phyloP scores from a whole-genome alignment of 2,888 invertebrate species.

The Mesorhabditis belari region DNA sequence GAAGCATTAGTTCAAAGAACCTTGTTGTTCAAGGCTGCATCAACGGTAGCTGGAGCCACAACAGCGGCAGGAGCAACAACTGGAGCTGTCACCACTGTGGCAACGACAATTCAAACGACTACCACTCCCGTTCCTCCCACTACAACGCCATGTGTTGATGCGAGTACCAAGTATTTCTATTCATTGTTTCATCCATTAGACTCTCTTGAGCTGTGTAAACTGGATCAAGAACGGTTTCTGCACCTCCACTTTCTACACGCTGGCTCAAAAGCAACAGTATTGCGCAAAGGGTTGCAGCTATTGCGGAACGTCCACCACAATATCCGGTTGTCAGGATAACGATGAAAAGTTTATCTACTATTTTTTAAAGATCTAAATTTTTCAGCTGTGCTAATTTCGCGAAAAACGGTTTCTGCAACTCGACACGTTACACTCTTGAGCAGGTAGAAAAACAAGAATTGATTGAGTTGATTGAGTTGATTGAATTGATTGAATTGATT shows the following conservation, averaged over 20 bases:
- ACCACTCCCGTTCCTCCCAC: too few relatives aligned
- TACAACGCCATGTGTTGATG: neutral
- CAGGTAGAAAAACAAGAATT: neutral
- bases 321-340: too few relatives aligned
- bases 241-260: neutral
- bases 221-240: neutral
- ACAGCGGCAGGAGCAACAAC: too few relatives aligned
- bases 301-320: too few relatives aligned
- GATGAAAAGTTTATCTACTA: neutral
- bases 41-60: too few relatives aligned
- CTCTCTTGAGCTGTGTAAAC: neutral
- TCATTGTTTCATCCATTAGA: neutral
- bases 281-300: neutral
- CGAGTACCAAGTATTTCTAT: neutral
- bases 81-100: too few relatives aligned
- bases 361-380: too few relatives aligned
- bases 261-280: neutral
- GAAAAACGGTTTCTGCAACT: neutral
- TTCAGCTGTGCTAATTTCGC: neutral
- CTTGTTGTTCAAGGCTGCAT: too few relatives aligned
- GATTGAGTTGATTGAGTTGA: too few relatives aligned
- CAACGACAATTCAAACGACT: too few relatives aligned
- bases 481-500: too few relatives aligned
- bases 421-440: neutral
- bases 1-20: too few relatives aligned